These are phyloP conservation scores for Pangasius djambal DNA, from an alignment of 2,797 vertebrate species.

Conservation along the genomic window DNA sequence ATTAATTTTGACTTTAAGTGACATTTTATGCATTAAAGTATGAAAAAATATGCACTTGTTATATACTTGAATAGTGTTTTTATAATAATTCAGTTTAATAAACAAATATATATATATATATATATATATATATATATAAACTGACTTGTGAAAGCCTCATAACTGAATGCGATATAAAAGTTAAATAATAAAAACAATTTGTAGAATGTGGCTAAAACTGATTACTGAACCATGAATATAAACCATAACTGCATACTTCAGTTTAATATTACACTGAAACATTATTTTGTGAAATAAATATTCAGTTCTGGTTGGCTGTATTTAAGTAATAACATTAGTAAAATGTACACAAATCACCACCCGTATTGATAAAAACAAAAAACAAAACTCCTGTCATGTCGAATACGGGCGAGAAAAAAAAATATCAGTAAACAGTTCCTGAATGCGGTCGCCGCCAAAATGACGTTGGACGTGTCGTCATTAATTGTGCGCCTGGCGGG, in stretches of 20 bases:
- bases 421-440: background rate
- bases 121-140: too few species aligned
- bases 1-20: background rate
- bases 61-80: background rate
- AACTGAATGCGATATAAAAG: background rate
- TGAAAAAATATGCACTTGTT: background rate
- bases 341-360: background rate
- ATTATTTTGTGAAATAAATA: background rate
- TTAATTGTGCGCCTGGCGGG: conserved; percentile 50
- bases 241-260: background rate
- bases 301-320: background rate
- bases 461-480: conserved; percentile 28
- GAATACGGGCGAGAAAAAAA: background rate
- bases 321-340: background rate
- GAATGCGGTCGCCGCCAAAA: conserved; percentile 1
- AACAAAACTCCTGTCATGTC: too few species aligned
- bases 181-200: background rate
- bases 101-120: too few species aligned
- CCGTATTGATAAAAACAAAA: background rate
- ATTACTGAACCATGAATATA: background rate
- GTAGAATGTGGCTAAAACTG: background rate
- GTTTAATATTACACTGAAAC: background rate
- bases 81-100: too few species aligned
- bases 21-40: background rate
- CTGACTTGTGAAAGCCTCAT: too few species aligned